Evolutionary conservation across 2,113 vertebrate species (phyloP).

Genomic region (Gopherus evgoodei): DNA sequence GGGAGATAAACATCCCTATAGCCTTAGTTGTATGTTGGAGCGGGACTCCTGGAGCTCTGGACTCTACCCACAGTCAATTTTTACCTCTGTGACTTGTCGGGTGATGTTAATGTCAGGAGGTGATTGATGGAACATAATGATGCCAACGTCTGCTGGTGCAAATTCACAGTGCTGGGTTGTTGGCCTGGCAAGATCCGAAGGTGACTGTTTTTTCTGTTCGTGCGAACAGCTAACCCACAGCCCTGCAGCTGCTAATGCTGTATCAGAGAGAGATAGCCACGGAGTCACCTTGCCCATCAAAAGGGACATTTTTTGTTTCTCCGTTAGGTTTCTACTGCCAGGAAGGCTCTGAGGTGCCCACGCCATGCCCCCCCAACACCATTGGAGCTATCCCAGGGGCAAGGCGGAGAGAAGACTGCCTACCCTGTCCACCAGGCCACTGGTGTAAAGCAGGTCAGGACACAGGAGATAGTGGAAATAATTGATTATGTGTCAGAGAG

Average conservation of each 20-base stretch:
- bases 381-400: constrained; percentile 79
- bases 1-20: accelerated
- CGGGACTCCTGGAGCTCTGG: background rate
- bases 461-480: background rate
- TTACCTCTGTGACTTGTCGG: background rate
- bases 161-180: background rate
- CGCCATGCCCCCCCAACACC: constrained; percentile 85
- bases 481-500: accelerated
- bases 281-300: accelerated
- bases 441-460: constrained; percentile 89
- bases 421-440: constrained; percentile 82
- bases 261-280: background rate
- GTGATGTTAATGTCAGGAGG: background rate
- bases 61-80: background rate
- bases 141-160: background rate
- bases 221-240: background rate
- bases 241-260: background rate
- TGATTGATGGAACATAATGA: too few species aligned
- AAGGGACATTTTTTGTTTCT: background rate
- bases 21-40: background rate
- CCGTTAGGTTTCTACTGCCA: constrained; percentile 88
- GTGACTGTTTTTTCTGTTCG: background rate
- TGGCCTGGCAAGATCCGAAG: background rate
- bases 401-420: constrained; percentile 81
- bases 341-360: constrained; percentile 81